A percentile compares a stretch with the other conserved stretches of the same genome.
Evolutionary conservation across 2,888 invertebrate genomes (phyloP).

Genomic region (Meandrusa payeni): DNA sequence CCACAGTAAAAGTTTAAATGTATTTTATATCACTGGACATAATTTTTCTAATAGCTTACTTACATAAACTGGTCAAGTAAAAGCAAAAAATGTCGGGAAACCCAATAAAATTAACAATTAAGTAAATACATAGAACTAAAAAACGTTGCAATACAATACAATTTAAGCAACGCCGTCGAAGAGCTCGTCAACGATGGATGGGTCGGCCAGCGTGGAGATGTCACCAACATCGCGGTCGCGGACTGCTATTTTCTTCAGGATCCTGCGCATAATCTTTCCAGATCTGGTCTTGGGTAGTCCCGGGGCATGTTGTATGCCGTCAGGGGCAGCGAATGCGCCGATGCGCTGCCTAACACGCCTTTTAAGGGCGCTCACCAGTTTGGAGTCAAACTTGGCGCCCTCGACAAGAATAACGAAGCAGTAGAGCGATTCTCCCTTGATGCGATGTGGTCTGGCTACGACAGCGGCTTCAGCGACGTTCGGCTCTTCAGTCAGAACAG

Average conservation of each 20-base stretch:
- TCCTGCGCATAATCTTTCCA: constrained; percentile 98
- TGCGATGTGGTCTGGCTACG: constrained; percentile 94
- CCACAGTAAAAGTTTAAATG: no score
- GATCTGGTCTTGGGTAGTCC: constrained; percentile 97
- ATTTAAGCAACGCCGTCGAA: no score
- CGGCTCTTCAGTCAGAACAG: constrained; percentile 88
- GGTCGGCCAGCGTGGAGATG: constrained; percentile 95
- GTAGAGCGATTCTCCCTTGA: constrained; percentile 98
- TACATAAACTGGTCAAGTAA: no score
- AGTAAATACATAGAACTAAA: no score
- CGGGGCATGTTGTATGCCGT: constrained; percentile 95
- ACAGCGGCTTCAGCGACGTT: constrained; percentile 96
- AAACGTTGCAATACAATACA: no score
- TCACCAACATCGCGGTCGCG: constrained; percentile 96
- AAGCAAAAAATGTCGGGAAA: no score
- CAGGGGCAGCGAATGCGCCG: constrained; percentile 97
- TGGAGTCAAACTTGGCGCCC: constrained; percentile 84
- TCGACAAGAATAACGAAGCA: constrained; percentile 97
- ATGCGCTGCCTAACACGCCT: constrained; percentile 92
- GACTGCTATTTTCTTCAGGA: constrained; percentile 94
- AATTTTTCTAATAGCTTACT: no score
- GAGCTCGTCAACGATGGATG: constrained; percentile 90
- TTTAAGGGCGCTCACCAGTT: constrained; percentile 86
- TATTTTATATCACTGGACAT: constrained; percentile 15
- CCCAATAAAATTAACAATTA: no score